Evolutionary conservation across 2,888 invertebrate species (phyloP), one percentile per base, ranked within the genome.

Genomic region (Malthinus flaveolus): DNA sequence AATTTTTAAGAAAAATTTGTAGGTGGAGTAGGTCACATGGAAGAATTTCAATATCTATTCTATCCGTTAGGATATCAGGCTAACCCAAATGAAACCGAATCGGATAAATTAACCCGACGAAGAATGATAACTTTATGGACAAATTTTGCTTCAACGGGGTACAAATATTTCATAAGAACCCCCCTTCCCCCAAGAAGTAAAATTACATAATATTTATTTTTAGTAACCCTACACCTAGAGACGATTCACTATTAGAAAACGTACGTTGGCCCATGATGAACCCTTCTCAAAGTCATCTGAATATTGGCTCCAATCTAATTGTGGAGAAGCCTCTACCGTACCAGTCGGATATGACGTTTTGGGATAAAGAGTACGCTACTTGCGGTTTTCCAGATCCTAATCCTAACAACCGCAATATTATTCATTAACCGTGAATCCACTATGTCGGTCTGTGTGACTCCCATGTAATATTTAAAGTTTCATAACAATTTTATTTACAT

Each of bases 281-380:
- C 64, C 58, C 64, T 6, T 56, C 34, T 32, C 51, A 66, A 1
- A 15, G 31, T 6, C 70, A 65, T 49, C 52, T 71, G 23, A 63
- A 68, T 33, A 67, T 71, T 35, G 63, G 61, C 13, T 49, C 52
- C 7, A 52, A 66, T 47, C 42, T 70, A 23, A 58, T 32, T 1
- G 37, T 65, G 3, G 48, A 45, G 44, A 48, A 61, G 35, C 33
- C 59, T 60, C 66, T 23, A 23, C 23, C 66, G 2, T 64, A 67
- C 31, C 53, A 62, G 8, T 51, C 58, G n/a, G 63, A 59, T 34
- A 68, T 61, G 11, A n/a, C 23, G 3, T 59, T 56, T n/a, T 69
- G 69, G 69, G 61, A 59, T 7, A 49, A 56, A 9, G 9, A 68
- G n/a, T 69, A 60, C 39, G 52, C 61, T 3, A 48, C 32, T 1